phyloP scores from a whole-genome alignment of 2,888 invertebrate species.

The Tribolium freemani region DNA sequence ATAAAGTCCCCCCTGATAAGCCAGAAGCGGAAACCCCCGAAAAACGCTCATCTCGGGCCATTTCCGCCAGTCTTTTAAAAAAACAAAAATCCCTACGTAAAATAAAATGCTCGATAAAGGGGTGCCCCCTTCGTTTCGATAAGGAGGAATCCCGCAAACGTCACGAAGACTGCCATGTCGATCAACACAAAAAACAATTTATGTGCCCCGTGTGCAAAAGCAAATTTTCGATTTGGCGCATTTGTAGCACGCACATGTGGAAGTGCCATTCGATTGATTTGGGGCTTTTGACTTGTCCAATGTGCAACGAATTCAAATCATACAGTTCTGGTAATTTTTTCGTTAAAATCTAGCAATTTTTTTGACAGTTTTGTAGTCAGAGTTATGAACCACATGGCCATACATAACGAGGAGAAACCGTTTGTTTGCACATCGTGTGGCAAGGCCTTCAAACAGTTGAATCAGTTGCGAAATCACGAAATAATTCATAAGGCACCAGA shows the following conservation, averaged over 20 bases:
- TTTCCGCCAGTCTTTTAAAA: slow-evolving; percentile 50
- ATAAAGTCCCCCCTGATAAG: background rate
- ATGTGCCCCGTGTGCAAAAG: slow-evolving; percentile 71
- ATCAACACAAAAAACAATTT: slow-evolving; percentile 66
- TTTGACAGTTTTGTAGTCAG: slow-evolving; percentile 65
- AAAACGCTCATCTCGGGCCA: background rate
- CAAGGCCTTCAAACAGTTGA: slow-evolving; percentile 74
- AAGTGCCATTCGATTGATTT: slow-evolving; percentile 75
- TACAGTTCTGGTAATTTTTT: slow-evolving; percentile 65
- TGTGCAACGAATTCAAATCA: slow-evolving; percentile 72
- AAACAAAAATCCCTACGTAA: slow-evolving; percentile 58
- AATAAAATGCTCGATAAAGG: slow-evolving; percentile 69
- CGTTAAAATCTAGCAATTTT: background rate
- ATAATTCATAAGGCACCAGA: slow-evolving; percentile 65
- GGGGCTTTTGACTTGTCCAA: slow-evolving; percentile 73
- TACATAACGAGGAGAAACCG: slow-evolving; percentile 71
- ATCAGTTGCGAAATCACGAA: slow-evolving; percentile 75
- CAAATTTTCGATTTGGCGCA: slow-evolving; percentile 74
- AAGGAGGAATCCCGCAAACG: slow-evolving; percentile 65
- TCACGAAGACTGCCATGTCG: slow-evolving; percentile 71
- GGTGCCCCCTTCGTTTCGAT: slow-evolving; percentile 73
- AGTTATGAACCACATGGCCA: slow-evolving; percentile 76
- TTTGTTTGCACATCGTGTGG: slow-evolving; percentile 72
- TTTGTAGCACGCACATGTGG: slow-evolving; percentile 79
- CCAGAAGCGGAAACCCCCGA: background rate